Evolutionary conservation across 2,888 invertebrate genomes (phyloP).

Genomic region (Drosophila conformis): DNA sequence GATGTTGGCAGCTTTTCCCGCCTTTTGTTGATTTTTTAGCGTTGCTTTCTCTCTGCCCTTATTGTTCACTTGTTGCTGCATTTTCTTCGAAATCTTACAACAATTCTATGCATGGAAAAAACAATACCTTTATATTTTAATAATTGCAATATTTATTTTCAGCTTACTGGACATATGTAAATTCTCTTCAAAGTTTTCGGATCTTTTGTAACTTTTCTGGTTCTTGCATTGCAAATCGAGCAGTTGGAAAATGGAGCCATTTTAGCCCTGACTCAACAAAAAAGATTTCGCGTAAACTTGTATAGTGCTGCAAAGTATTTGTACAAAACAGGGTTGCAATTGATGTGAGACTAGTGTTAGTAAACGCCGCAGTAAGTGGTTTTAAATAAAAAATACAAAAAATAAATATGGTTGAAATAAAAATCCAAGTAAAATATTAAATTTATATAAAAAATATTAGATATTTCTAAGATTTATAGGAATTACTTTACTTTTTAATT

Average conservation of each 20-base stretch:
- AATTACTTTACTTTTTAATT: neutral
- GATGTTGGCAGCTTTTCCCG: neutral
- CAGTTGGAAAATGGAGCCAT: slow-evolving; percentile 64
- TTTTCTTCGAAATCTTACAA: neutral
- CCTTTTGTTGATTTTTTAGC: too few relatives aligned
- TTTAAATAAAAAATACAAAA: neutral
- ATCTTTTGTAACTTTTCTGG: slow-evolving; percentile 52
- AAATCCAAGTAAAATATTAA: neutral
- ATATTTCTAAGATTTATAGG: neutral
- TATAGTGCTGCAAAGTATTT: neutral
- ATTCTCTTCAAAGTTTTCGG: slow-evolving; percentile 37
- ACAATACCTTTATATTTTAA: neutral
- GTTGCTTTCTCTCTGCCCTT: neutral
- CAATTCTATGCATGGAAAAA: slow-evolving; percentile 38
- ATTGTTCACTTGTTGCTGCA: neutral
- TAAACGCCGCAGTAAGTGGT: neutral
- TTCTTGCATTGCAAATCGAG: slow-evolving; percentile 42
- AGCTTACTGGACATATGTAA: slow-evolving; percentile 67
- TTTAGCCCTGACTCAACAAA: neutral
- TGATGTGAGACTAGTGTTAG: neutral
- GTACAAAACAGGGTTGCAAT: neutral
- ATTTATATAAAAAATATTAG: neutral
- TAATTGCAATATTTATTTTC: too few relatives aligned
- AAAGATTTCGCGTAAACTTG: neutral
- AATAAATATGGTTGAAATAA: neutral